Evolutionary conservation across 1,140 invertebrate genomes (phyloP).

Genomic region (Drosophila lacertosa): DNA sequence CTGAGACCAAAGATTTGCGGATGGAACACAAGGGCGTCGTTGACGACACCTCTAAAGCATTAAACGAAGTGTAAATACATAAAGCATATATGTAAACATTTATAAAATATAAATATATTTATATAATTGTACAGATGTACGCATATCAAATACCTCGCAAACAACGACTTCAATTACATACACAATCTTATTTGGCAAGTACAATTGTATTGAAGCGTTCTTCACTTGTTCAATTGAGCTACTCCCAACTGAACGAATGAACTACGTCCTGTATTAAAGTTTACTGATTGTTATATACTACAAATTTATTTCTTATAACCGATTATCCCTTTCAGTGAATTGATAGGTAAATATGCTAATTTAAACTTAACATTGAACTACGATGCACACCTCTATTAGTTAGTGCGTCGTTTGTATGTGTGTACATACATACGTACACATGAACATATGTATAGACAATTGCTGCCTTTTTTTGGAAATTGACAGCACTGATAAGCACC

Average conservation of each 20-base stretch:
- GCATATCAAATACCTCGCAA: no score
- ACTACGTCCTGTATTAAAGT: no score
- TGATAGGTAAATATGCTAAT: no score
- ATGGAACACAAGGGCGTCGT: neutral
- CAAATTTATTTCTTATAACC: no score
- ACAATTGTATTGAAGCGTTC: no score
- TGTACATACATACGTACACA: neutral
- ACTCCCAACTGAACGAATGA: no score
- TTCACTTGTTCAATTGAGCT: no score
- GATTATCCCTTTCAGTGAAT: no score
- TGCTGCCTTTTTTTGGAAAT: conserved; percentile 3
- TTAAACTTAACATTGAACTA: no score
- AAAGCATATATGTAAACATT: neutral
- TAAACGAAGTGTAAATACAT: neutral
- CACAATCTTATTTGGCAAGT: no score
- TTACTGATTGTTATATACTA: no score
- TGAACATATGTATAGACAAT: neutral
- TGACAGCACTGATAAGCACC: conserved; percentile 33
- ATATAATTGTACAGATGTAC: neutral
- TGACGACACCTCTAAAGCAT: neutral
- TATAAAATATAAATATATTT: neutral
- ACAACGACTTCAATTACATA: neutral
- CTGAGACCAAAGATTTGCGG: conserved; percentile 22
- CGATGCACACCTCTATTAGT: neutral
- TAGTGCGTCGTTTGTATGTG: neutral